phyloP scores from a whole-genome alignment of 2,113 vertebrate species.

The Halichoeres trimaculatus region DNA sequence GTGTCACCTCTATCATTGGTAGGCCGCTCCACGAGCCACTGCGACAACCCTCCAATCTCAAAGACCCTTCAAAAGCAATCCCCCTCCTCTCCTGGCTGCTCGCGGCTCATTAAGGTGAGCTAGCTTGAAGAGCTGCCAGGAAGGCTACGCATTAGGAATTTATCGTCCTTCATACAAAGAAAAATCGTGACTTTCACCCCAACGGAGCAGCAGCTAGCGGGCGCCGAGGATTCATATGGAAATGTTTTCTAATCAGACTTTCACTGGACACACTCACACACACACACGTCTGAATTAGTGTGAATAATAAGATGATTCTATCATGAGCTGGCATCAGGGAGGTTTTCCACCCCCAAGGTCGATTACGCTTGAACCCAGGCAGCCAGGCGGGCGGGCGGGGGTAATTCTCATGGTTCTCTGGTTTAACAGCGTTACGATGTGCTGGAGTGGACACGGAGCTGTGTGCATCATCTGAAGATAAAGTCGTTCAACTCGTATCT shows the following conservation, averaged over 20 bases:
- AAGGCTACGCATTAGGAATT: constrained; percentile 69
- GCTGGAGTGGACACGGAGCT: constrained; percentile 37
- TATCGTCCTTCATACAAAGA: constrained; percentile 66
- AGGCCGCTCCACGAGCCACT: constrained; percentile 50
- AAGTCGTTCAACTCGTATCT: constrained; percentile 16
- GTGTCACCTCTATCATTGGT: constrained; percentile 66
- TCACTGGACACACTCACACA: constrained; percentile 40
- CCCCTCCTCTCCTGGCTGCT: constrained; percentile 26
- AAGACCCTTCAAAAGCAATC: constrained; percentile 60
- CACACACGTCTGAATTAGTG: constrained; percentile 42
- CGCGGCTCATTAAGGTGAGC: constrained; percentile 65
- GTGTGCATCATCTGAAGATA: constrained; percentile 14
- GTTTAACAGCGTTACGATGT: constrained; percentile 44
- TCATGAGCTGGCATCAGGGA: constrained; percentile 17
- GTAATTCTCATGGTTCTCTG: constrained; percentile 46
- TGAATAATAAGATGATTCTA: constrained; percentile 61
- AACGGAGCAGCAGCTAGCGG: constrained; percentile 3
- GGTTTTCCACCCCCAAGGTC: constrained; percentile 51
- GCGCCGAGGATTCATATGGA: constrained; percentile 48
- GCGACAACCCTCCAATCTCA: constrained; percentile 54
- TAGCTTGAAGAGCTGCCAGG: constrained; percentile 60
- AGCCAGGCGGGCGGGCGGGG: constrained; percentile 2
- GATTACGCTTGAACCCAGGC: constrained; percentile 49
- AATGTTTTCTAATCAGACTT: constrained; percentile 58
- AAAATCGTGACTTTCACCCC: constrained; percentile 72